Conservation (phyloP, 2,113 vertebrate species). For the Ophthalmolycus amberensis region DNA sequence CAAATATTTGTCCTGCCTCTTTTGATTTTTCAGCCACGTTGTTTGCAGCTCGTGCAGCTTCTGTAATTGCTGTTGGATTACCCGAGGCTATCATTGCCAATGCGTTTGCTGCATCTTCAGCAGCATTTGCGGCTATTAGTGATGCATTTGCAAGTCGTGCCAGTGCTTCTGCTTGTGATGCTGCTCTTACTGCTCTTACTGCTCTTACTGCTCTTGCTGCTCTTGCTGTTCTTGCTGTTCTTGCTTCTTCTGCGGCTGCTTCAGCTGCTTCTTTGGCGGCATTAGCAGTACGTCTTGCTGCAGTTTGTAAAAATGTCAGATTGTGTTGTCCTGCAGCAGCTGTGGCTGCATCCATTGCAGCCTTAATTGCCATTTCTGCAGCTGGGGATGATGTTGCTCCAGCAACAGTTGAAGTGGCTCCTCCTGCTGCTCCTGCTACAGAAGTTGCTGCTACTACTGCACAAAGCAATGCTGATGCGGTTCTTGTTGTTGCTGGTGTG, state of each 20-base stretch:
- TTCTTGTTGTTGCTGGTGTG: background rate
- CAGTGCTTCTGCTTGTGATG: background rate
- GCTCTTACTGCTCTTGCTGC: too few species aligned
- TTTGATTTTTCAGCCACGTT: background rate
- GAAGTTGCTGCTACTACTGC: constrained; percentile 8
- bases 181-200: background rate
- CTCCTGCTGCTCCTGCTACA: constrained; percentile 5
- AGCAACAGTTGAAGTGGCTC: background rate
- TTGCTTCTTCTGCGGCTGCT: background rate
- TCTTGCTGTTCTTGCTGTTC: background rate
- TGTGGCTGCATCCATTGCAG: background rate
- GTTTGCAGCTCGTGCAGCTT: background rate
- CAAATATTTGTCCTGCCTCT: background rate
- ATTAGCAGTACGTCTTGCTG: background rate
- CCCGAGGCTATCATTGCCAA: background rate
- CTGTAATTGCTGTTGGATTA: background rate
- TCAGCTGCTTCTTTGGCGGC: background rate
- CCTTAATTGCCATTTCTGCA: background rate
- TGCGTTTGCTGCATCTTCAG: constrained; percentile 22
- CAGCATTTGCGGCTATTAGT: background rate
- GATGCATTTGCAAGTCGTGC: background rate
- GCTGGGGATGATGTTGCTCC: constrained; percentile 12
- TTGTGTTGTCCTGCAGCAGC: background rate
- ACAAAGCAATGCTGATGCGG: constrained; percentile 8
- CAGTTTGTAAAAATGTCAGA: background rate